phyloP scores from a whole-genome alignment of 2,797 vertebrate species.

The Phaenicophaeus curvirostris region DNA sequence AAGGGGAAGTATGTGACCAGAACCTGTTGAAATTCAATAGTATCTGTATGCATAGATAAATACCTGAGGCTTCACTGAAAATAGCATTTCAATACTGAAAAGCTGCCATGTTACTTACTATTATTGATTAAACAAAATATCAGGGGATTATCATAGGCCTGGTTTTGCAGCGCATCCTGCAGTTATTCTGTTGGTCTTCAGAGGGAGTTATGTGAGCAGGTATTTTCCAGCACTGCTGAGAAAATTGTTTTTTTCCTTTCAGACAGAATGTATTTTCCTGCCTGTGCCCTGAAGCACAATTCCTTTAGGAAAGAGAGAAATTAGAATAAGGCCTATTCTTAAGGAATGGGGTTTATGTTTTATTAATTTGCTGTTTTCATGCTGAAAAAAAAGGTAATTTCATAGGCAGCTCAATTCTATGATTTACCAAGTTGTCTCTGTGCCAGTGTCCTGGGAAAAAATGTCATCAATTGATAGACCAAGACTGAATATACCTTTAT shows the following conservation, averaged over 20 bases:
- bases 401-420: background rate
- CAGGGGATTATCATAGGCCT: background rate
- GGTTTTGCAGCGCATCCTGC: background rate
- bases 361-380: background rate
- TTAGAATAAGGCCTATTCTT: background rate
- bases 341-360: background rate
- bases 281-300: background rate
- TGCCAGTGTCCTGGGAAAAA: background rate
- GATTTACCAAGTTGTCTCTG: background rate
- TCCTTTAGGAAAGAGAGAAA: background rate
- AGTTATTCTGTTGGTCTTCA: conserved; percentile 21
- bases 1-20: background rate
- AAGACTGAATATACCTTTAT: background rate
- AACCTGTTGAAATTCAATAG: background rate
- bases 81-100: background rate
- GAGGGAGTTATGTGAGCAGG: conserved; percentile 39
- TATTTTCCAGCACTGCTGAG: background rate
- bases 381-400: background rate
- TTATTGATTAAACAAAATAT: background rate
- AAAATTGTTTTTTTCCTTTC: background rate
- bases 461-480: background rate
- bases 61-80: background rate
- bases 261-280: background rate
- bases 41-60: background rate
- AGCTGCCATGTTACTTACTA: background rate